Evolutionary conservation across 1,140 invertebrate genomes (phyloP).

Genomic region (Drosophila neocordata): DNA sequence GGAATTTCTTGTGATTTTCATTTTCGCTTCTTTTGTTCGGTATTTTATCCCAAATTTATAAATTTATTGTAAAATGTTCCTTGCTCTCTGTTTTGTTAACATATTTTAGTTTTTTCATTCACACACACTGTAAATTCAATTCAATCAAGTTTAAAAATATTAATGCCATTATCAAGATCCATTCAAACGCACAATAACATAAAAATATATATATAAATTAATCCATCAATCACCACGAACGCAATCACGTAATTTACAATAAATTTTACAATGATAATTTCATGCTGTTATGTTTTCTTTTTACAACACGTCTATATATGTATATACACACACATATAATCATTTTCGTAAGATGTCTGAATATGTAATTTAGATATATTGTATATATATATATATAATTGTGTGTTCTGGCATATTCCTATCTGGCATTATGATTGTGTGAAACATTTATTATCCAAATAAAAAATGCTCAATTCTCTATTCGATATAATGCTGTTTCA

Average conservation of each 20-base stretch:
- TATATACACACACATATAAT: conserved; percentile 28
- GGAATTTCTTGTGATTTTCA: conserved; percentile 64
- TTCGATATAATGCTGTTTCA: conserved; percentile 22
- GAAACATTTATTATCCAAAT: conserved; percentile 52
- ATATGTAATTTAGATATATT: conserved; percentile 36
- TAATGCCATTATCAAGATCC: conserved; percentile 42
- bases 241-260: conserved; percentile 44
- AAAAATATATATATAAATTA: conserved; percentile 38
- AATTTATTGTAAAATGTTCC: conserved; percentile 33
- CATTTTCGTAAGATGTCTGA: conserved; percentile 40
- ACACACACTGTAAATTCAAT: conserved; percentile 7
- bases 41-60: conserved; percentile 27
- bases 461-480: conserved; percentile 32
- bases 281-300: conserved; percentile 57
- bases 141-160: conserved; percentile 39
- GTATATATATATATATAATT: conserved; percentile 48
- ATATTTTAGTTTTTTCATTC: conserved; percentile 16
- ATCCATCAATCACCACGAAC: conserved; percentile 23
- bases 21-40: conserved; percentile 49
- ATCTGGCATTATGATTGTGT: conserved; percentile 19
- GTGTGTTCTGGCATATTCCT: conserved; percentile 29
- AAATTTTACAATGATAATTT: conserved; percentile 72
- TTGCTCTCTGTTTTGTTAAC: conserved; percentile 38
- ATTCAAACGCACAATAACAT: conserved; percentile 30
- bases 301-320: conserved; percentile 1